Base-by-base conservation (phyloP, 2,888 invertebrate species). In the Troglohyphantes excavatus region DNA sequence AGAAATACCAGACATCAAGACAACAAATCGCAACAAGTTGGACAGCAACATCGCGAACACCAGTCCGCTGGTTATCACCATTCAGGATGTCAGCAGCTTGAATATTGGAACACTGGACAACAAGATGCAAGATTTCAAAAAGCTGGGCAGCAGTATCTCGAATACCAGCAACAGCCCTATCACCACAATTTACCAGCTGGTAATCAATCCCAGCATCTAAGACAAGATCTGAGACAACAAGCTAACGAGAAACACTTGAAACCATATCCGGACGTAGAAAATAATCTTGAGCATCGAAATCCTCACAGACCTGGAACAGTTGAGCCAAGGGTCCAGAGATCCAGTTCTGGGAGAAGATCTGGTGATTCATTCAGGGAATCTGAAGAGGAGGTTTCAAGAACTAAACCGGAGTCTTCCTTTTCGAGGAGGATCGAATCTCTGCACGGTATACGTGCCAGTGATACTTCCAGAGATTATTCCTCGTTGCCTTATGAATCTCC, bases 401-500 rank as follows among this genome's bases (percentile, higher is more conserved):
- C 33, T 9, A 33, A 33, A 33, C 9, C 21, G 1, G 78, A 78
- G n/a, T 21, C 39, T 65, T 61, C 65, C 7, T 1, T 43, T 0
- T 63, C 63, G n/a, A 65, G 65, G n/a, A 78, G 61, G 23, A 17
- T 78, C 17, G 78, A 78, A 39, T 21, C 78, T n/a, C 17, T 78
- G 63, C 78, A 78, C 26, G 78, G 78, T 6, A 78, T 78, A 9
- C 63, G 33, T 21, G n/a, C 63, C 65, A 43, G 23, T 1, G 46
- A 27, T 13, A 6, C 23, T 1, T 17, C 63, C 17, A 65, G 43
- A 26, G 65, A 43, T 39, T 63, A 29, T n/a, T 23, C 23, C 29
- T 78, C 63, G 17, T 26, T 63, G 6, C 65, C 39, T 0, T 76
- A 61, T 17, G 63, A 78, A 43, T 63, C 61, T 17, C 39, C 78